Evolutionary conservation across 2,797 vertebrate species (phyloP).

Genomic region (Sylvilagus floridanus): DNA sequence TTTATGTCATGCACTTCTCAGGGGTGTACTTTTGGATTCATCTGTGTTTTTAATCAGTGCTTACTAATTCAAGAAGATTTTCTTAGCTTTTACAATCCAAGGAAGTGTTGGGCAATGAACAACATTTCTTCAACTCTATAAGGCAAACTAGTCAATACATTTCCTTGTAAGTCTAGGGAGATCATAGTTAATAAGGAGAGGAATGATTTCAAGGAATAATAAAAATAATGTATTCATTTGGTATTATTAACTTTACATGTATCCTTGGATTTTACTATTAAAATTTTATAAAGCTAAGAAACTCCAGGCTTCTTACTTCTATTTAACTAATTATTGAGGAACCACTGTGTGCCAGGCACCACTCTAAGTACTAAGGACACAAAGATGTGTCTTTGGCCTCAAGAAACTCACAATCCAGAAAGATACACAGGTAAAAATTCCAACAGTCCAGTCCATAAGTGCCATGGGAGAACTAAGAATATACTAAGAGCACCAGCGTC

Average conservation of each 20-base stretch:
- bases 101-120: not conserved
- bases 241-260: not conserved
- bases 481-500: not conserved
- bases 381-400: not conserved
- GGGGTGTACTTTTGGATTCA: not conserved
- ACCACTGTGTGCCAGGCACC: not conserved
- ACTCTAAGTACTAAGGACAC: not conserved
- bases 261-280: not conserved
- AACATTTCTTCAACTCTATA: not conserved
- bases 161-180: not conserved
- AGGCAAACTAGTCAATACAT: not conserved
- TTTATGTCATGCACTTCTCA: not conserved
- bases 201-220: not conserved
- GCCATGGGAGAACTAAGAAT: not conserved
- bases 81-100: not conserved
- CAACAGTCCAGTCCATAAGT: not conserved
- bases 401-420: not conserved
- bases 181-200: not conserved
- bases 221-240: not conserved
- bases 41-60: not conserved
- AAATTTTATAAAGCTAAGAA: conserved; percentile 8
- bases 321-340: conserved; percentile 34
- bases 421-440: not conserved
- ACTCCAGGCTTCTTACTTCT: not conserved
- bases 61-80: not conserved